Percentiles rank a stretch among this genome's conserved stretches.
These are phyloP conservation scores for Coregonus sp. DNA, from an alignment of 2,797 vertebrate species.

Conservation along the genomic window DNA sequence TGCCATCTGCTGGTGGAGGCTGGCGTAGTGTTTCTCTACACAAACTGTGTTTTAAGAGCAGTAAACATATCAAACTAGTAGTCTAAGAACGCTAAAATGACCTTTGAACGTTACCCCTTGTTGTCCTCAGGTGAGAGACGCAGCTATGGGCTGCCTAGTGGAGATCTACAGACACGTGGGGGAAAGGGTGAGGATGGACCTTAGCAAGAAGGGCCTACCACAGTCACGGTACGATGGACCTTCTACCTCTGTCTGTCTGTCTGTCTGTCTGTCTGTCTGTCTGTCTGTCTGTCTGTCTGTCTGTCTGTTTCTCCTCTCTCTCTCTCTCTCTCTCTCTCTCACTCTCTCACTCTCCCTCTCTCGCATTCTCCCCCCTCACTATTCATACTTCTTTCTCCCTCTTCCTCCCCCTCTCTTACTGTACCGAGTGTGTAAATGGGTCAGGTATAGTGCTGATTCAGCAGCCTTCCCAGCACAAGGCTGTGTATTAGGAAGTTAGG, in stretches of 20 bases:
- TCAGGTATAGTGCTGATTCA: background rate
- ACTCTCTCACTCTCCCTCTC: background rate
- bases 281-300: too few relatives aligned
- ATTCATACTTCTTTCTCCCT: too few relatives aligned
- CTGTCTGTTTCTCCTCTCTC: too few relatives aligned
- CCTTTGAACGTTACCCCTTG: background rate
- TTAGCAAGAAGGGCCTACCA: constrained; percentile 96
- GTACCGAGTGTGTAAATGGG: background rate
- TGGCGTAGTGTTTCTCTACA: background rate
- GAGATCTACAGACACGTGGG: constrained; percentile 98
- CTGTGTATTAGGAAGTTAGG: background rate
- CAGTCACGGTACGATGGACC: constrained; percentile 88
- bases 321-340: too few relatives aligned
- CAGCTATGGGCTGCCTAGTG: constrained; percentile 94
- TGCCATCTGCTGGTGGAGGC: constrained; percentile 18
- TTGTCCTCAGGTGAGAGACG: constrained; percentile 87
- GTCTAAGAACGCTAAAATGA: background rate
- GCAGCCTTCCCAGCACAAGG: background rate
- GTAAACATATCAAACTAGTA: background rate
- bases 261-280: too few relatives aligned
- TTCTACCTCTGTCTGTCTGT: constrained; percentile 1
- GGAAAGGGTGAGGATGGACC: constrained; percentile 94
- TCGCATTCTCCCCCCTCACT: background rate
- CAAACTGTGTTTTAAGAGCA: background rate
- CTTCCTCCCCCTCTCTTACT: background rate